Conservation (phyloP, 2,888 invertebrate species). For the Ochropleura leucogaster region DNA sequence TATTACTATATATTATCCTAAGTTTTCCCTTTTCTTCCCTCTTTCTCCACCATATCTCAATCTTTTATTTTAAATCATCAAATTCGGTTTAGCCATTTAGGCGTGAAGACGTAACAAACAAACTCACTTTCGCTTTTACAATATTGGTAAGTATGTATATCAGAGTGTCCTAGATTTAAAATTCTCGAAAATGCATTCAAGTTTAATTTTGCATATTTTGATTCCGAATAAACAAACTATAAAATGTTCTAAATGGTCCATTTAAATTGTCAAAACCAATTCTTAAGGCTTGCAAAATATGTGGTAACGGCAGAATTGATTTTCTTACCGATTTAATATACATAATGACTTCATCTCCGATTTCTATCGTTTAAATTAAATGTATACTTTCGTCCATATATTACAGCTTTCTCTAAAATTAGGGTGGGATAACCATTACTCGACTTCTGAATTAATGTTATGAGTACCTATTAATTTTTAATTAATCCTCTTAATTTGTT, state of each 20-base stretch:
- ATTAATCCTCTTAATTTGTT: conserved; percentile 55
- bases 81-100: no score
- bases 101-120: no score
- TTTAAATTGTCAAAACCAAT: conserved; percentile 7
- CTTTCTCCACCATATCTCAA: no score
- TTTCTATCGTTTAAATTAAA: conserved; percentile 50
- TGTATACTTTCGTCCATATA: conserved; percentile 52
- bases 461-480: conserved; percentile 50
- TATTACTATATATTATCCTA: no score
- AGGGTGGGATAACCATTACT: conserved; percentile 57
- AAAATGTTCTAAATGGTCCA: conserved; percentile 15
- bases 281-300: conserved; percentile 5
- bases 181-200: neutral
- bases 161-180: neutral
- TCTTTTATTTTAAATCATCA: no score
- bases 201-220: neutral
- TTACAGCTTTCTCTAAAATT: conserved; percentile 58
- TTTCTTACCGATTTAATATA: conserved; percentile 28
- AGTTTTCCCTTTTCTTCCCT: no score
- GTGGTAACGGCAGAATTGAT: conserved; percentile 21
- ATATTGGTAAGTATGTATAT: no score
- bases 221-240: conserved; percentile 33
- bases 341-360: conserved; percentile 54
- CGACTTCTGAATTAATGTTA: conserved; percentile 44
- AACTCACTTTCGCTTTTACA: no score